These are phyloP conservation scores for Diadegma fenestrale DNA, from an alignment of 2,888 invertebrate species.

Conservation along the genomic window DNA sequence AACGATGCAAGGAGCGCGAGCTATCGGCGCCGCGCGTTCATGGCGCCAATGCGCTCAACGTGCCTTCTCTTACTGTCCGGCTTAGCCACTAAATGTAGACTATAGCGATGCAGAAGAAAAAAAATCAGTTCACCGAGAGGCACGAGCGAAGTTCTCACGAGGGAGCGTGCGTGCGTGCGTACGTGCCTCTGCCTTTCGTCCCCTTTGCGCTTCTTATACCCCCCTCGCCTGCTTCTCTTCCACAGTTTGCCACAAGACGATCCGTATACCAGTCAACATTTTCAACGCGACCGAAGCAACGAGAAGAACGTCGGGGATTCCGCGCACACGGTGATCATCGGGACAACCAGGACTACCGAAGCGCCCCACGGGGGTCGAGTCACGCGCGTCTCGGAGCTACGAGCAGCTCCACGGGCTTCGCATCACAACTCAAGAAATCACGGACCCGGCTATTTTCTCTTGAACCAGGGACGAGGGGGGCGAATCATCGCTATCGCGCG, in stretches of 20 bases:
- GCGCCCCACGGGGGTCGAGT: conserved; percentile 61
- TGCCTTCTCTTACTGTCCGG: conserved; percentile 19
- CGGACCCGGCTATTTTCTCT: conserved; percentile 14
- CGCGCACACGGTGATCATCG: conserved; percentile 59
- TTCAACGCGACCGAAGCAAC: conserved; percentile 30
- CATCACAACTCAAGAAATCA: conserved; percentile 60
- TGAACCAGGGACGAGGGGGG: not conserved
- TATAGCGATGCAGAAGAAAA: conserved; percentile 20
- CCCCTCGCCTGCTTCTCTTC: not conserved
- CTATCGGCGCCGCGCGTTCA: conserved; percentile 52
- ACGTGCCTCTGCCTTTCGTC: conserved; percentile 39
- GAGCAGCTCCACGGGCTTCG: conserved; percentile 60
- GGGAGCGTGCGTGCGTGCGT: conserved; percentile 63
- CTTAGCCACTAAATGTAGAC: conserved; percentile 42
- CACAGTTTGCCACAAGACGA: not conserved
- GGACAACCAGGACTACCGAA: conserved; percentile 54
- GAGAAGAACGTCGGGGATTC: conserved; percentile 55
- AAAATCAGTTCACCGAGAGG: conserved; percentile 54
- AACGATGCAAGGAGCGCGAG: not conserved
- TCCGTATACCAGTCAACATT: conserved; percentile 33
- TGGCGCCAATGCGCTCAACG: conserved; percentile 60
- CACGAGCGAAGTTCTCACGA: conserved; percentile 71
- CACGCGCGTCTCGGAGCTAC: conserved; percentile 67
- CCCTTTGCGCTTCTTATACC: not conserved
- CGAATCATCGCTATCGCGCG: not conserved